These are phyloP conservation scores for Phoebastria nigripes DNA, from an alignment of 2,797 vertebrate genomes.

Conservation along the genomic window DNA sequence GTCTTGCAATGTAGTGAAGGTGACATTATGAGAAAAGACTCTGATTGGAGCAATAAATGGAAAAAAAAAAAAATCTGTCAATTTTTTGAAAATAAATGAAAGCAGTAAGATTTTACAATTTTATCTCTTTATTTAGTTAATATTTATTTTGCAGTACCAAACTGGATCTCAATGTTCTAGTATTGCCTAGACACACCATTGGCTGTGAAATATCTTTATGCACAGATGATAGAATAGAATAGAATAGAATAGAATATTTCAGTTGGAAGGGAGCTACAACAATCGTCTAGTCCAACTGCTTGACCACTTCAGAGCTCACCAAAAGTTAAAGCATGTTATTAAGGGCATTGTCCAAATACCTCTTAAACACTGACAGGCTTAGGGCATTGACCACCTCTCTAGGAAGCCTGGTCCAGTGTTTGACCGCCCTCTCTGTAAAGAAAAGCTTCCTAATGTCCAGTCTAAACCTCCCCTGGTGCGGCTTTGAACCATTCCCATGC, in stretches of 20 bases:
- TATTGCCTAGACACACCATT: not conserved
- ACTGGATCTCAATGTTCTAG: not conserved
- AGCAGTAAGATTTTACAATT: not conserved
- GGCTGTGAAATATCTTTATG: not conserved
- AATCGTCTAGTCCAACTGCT: not conserved
- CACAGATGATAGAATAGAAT: too few species aligned
- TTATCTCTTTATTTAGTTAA: not conserved
- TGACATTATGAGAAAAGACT: not conserved
- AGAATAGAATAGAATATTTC: not conserved
- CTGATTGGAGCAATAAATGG: not conserved
- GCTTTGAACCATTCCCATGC: not conserved
- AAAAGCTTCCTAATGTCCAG: not conserved
- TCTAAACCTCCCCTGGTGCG: not conserved
- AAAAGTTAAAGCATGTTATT: not conserved
- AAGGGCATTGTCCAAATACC: not conserved
- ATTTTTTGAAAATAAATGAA: not conserved
- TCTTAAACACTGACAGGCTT: not conserved
- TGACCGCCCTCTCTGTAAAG: accelerated
- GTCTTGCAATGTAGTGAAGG: not conserved
- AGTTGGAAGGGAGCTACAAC: not conserved
- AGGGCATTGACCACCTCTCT: not conserved
- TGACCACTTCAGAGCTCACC: not conserved
- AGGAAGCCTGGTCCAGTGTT: not conserved
- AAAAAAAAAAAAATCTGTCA: not conserved
- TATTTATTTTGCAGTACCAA: not conserved